Conservation (phyloP, 1,140 invertebrate genomes). For the Drosophila bocqueti region DNA sequence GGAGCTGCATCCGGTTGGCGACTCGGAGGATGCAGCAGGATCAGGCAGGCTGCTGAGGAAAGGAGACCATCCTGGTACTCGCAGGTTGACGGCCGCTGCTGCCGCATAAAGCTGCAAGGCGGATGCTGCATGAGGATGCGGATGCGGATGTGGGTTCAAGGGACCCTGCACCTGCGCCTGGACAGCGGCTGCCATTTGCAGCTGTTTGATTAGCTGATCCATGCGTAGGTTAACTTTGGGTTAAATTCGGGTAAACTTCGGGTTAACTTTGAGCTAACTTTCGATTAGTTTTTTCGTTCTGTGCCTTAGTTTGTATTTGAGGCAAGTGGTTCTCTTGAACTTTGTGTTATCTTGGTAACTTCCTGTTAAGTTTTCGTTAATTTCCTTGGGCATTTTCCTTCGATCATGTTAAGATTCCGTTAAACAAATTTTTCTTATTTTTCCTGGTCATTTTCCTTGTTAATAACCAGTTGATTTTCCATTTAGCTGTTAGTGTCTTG, state of each 20-base stretch:
- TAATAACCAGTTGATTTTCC: not conserved
- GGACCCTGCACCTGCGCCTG: constrained; percentile 34
- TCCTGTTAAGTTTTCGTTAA: not conserved
- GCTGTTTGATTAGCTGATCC: constrained; percentile 73
- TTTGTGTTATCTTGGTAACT: not conserved
- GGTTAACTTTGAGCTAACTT: not conserved
- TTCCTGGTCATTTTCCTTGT: too few species aligned
- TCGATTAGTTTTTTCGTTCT: not conserved
- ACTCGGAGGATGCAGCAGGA: not conserved
- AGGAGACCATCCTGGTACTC: constrained; percentile 57
- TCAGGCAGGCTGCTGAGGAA: constrained; percentile 27
- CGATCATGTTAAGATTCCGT: not conserved
- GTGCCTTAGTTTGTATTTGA: not conserved
- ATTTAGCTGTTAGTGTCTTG: not conserved
- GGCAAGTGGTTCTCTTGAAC: not conserved
- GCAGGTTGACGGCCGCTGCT: constrained; percentile 55
- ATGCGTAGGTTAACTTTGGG: constrained; percentile 19
- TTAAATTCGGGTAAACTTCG: not conserved
- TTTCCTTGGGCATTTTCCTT: not conserved
- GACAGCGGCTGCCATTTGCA: constrained; percentile 70
- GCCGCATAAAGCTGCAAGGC: constrained; percentile 67
- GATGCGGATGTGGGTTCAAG: constrained; percentile 6
- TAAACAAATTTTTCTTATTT: too few species aligned
- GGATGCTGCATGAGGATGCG: constrained; percentile 25
- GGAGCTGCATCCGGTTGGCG: constrained; percentile 8